A percentile compares a stretch with the other conserved stretches of the same genome.
phyloP scores from a whole-genome alignment of 2,113 vertebrate genomes.

The Hydrolagus affinis region DNA sequence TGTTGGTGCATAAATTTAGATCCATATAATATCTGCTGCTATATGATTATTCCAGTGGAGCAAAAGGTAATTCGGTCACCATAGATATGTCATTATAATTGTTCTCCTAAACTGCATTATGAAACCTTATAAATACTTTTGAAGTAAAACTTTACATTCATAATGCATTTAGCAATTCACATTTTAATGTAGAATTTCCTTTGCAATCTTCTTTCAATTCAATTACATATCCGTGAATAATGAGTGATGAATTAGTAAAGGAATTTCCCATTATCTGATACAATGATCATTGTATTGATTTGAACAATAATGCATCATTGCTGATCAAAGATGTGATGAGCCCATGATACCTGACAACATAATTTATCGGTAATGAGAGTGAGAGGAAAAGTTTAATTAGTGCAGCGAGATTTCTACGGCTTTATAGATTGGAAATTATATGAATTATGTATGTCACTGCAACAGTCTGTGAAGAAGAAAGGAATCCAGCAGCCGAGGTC shows the following conservation, averaged over 20 bases:
- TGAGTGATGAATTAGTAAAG: neutral
- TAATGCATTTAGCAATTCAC: neutral
- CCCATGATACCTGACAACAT: neutral
- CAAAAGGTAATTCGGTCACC: neutral
- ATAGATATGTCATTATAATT: neutral
- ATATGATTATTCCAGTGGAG: neutral
- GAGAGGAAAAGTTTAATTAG: slow-evolving; percentile 14
- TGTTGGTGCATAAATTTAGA: neutral
- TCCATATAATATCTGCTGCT: neutral
- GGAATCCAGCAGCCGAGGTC: neutral
- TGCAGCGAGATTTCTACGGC: slow-evolving; percentile 13
- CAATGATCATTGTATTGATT: neutral
- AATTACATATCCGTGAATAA: neutral
- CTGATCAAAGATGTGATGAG: neutral
- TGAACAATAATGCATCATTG: neutral
- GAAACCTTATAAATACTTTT: neutral
- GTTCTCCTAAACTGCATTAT: neutral
- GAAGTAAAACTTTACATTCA: neutral
- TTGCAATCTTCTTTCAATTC: neutral
- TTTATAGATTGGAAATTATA: slow-evolving; percentile 10
- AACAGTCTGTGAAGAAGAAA: neutral
- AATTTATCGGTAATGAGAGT: slow-evolving; percentile 21
- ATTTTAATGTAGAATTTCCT: neutral
- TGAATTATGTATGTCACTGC: slow-evolving; percentile 18
- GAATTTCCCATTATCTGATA: neutral